Evolutionary conservation across 2,797 vertebrate species (phyloP).

Genomic region (Pangasius krempfi): DNA sequence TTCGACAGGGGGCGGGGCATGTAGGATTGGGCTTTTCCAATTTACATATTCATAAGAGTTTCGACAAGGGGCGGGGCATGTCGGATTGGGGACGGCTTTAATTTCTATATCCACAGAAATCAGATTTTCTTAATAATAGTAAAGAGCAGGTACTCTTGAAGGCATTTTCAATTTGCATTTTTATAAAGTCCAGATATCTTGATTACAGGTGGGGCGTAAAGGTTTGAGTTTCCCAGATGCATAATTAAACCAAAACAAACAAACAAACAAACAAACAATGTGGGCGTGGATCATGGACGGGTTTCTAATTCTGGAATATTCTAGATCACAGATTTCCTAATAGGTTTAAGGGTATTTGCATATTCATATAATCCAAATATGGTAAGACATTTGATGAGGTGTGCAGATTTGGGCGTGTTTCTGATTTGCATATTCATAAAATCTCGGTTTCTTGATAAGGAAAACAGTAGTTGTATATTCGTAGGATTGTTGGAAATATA

Average conservation of each 20-base stretch:
- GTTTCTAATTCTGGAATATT: background rate
- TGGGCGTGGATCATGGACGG: background rate
- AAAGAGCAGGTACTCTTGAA: background rate
- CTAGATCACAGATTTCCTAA: background rate
- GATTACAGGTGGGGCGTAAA: no score
- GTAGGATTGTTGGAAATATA: no score
- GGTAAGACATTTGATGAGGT: no score
- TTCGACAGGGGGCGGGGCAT: background rate
- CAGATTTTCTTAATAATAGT: background rate
- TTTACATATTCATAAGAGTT: no score
- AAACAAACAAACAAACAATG: no score
- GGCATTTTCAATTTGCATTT: background rate
- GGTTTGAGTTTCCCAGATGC: no score
- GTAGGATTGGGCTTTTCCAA: background rate
- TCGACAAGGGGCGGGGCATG: background rate
- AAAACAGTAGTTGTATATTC: no score
- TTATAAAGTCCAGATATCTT: no score
- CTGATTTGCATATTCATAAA: background rate
- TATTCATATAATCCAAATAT: background rate
- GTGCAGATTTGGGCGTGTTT: no score
- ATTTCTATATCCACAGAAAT: background rate
- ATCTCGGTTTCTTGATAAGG: background rate
- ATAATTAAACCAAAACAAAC: no score
- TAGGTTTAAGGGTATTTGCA: background rate
- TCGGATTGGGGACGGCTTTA: background rate